Evolutionary conservation across 1,140 invertebrate genomes (phyloP), one percentile per base, ranked within the genome.

Genomic region (Drosophila insularis): DNA sequence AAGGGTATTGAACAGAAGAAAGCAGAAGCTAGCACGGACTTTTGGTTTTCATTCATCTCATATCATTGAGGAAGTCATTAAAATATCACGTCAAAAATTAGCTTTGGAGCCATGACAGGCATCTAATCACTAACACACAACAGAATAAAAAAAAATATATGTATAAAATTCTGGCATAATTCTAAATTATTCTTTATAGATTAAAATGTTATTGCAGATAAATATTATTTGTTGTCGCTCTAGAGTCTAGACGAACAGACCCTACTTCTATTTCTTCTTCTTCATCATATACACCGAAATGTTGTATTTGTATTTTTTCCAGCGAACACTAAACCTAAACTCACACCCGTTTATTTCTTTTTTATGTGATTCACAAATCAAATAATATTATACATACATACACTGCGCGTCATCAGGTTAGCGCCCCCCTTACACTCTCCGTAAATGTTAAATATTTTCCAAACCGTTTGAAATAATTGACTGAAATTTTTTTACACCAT

Each of bases 331-430:
- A 70, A 77, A 55, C 71, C 14, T 50, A 37, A 32, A 61, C 68
- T 60, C 58, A 71, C 55, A 64, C 58, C 78, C 60, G 19, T 11
- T 31, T n/a, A n/a, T 54, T 63, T 67, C 55, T 71, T 67, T 74
- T 69, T 80, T 62, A 55, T 79, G 81, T 86, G 81, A 86, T 81
- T 86, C 81, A 86, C 81, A 87, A 82, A 86, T 87, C 82, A 86
- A 86, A 86, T 87, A 86, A 78, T 75, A 60, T 19, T 46, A 70
- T 70, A 75, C 21, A 21, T 21, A 21, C 2, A 2, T 21, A 21
- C 21, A n/a, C n/a, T n/a, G n/a, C n/a, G n/a, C n/a, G n/a, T n/a
- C n/a, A n/a, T n/a, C n/a, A n/a, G n/a, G n/a, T n/a, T n/a, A n/a
- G n/a, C n/a, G n/a, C n/a, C n/a, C n/a, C n/a, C n/a, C n/a, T n/a